These are phyloP conservation scores for Ciconia maguari DNA, from an alignment of 2,113 vertebrate species.

Conservation along the genomic window DNA sequence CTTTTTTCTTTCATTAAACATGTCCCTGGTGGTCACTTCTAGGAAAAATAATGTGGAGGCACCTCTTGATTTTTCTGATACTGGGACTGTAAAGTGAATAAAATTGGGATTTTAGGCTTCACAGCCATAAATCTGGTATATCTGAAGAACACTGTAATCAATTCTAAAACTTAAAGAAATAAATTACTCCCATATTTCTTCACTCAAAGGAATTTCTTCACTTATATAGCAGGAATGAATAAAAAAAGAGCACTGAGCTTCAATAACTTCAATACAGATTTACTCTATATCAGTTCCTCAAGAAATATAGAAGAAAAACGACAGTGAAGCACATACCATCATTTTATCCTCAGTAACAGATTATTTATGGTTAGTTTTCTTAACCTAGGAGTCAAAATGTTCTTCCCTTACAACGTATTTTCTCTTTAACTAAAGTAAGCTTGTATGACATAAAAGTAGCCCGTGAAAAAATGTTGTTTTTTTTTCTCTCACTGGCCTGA, in stretches of 20 bases:
- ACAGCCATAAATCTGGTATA: not conserved
- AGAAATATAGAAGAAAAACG: not conserved
- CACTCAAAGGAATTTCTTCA: not conserved
- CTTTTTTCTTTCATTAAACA: not conserved
- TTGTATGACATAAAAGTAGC: not conserved
- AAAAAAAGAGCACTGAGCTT: not conserved
- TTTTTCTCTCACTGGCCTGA: not conserved
- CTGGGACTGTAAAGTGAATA: not conserved
- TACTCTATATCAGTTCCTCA: not conserved
- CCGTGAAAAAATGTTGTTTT: accelerated
- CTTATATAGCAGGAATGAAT: not conserved
- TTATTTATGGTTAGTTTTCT: not conserved
- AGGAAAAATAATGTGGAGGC: not conserved
- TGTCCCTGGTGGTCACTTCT: not conserved
- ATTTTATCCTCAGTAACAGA: not conserved
- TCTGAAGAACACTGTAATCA: not conserved
- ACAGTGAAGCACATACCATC: not conserved
- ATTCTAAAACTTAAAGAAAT: not conserved
- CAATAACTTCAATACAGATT: not conserved
- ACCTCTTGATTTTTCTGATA: not conserved
- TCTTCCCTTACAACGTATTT: not conserved
- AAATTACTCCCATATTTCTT: not conserved
- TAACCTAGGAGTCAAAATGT: not conserved
- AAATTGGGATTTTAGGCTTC: not conserved
- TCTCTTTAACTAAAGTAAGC: not conserved